Base-by-base conservation (phyloP, 1,140 invertebrate genomes). In the Latrodectus geometricus region DNA sequence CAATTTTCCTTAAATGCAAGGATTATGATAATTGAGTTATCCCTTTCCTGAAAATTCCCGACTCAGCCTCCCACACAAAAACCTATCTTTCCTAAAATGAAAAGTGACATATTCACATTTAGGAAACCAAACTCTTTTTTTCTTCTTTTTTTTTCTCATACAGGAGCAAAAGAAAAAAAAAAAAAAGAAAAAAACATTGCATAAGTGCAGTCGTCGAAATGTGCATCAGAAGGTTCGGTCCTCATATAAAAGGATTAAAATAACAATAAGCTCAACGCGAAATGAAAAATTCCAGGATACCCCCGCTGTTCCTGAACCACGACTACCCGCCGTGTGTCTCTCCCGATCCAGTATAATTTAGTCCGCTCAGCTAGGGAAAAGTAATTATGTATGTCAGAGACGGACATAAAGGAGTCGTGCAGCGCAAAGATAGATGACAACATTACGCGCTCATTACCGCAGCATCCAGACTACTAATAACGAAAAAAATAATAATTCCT, bases 191-290 rank as follows among this genome's bases (percentile, higher is more conserved):
- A 61, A 48, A 74, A 74, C 73, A 74, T 54, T 83, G 54, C 80
- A 83, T 83, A 74, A 56, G n/a, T 49, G 0, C 23, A 65, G 52
- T 74, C 69, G 52, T 61, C 17, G 80, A 84, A 84, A 84, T 84
- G 82, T 76, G n/a, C 73, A 68, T 76, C 82, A 15, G 52, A 54
- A 21, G 49, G 49, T 20, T 54, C 52, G 23, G 79, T 49, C 49
- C 69, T 65, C 21, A 69, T 56, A 84, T 84, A 84, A 84, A 84
- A 84, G 82, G 82, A 84, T 84, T 84, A 84, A 84, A 84, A 75
- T 84, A 84, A 84, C 82, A 84, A 84, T 84, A 84, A 75, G 12
- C 23, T 68, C 82, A 15, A 70, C 72, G 73, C 82, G 65, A 84
- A 84, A 84, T 84, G 82, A 84, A 84, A 84, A 84, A 84, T 84